Percentiles rank a stretch among this genome's conserved stretches.
Evolutionary conservation across 2,888 invertebrate genomes (phyloP).

Genomic region (Azorinus chamasolen): DNA sequence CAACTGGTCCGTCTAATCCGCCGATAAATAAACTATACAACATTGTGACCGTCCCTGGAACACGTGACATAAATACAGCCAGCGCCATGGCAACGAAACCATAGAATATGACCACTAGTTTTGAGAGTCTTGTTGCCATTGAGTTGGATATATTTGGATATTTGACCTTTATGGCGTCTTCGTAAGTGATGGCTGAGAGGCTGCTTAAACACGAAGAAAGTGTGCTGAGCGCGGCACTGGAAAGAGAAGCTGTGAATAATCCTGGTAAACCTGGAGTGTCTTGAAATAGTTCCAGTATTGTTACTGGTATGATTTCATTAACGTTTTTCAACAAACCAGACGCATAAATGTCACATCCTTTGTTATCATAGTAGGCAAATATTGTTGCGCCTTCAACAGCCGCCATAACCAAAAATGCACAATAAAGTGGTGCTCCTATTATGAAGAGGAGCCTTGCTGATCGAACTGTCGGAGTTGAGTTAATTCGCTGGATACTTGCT

Average conservation of each 20-base stretch:
- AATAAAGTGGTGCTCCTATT: constrained; percentile 23
- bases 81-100: constrained; percentile 25
- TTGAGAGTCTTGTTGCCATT: constrained; percentile 20
- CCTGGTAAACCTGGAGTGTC: constrained; percentile 45
- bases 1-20: constrained; percentile 33
- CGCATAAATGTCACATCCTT: constrained; percentile 39
- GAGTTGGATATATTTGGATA: constrained; percentile 18
- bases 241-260: constrained; percentile 47
- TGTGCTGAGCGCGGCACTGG: constrained; percentile 53
- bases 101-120: constrained; percentile 14
- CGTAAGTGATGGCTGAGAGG: constrained; percentile 33
- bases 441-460: constrained; percentile 1
- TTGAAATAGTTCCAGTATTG: constrained; percentile 38
- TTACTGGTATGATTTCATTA: constrained; percentile 39
- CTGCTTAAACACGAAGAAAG: constrained; percentile 52
- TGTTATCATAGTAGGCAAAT: constrained; percentile 40
- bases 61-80: constrained; percentile 24
- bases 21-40: constrained; percentile 32
- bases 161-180: constrained; percentile 27
- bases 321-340: constrained; percentile 29
- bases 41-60: constrained; percentile 22
- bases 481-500: constrained; percentile 27
- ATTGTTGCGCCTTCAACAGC: constrained; percentile 32
- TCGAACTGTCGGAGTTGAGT: constrained; percentile 7
- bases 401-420: neutral